Conservation (phyloP, 2,888 invertebrate species). For the Rhodophaea formosa region DNA sequence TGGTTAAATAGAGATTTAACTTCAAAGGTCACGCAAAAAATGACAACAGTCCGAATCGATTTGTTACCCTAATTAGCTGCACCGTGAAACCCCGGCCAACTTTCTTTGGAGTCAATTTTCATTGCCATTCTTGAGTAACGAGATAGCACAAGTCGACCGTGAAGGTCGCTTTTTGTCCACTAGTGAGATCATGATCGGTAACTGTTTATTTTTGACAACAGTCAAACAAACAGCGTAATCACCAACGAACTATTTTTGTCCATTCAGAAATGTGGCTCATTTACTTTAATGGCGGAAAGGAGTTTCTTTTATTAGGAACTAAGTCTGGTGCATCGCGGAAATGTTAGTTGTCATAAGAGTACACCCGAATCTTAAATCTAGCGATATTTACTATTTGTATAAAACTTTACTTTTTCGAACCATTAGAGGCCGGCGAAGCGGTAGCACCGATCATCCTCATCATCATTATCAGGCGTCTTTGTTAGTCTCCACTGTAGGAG, state of each 20-base stretch:
- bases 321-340: no score
- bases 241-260: background rate
- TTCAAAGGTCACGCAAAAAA: conserved; percentile 13
- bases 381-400: no score
- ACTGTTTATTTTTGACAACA: conserved; percentile 13
- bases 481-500: no score
- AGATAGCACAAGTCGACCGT: conserved; percentile 54
- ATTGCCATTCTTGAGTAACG: conserved; percentile 67
- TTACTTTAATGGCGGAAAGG: no score
- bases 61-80: conserved; percentile 29
- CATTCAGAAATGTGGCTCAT: no score
- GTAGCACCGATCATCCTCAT: no score
- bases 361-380: no score
- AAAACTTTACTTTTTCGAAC: no score
- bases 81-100: conserved; percentile 27
- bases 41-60: conserved; percentile 22
- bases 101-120: conserved; percentile 60
- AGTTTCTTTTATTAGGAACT: no score
- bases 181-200: conserved; percentile 29
- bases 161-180: conserved; percentile 59
- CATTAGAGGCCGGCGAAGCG: no score
- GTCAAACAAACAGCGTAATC: background rate
- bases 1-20: background rate
- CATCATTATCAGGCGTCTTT: no score
- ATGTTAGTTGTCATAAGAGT: no score